These are phyloP conservation scores for Orchesella cincta DNA, from an alignment of 1,140 invertebrate genomes.

Conservation along the genomic window DNA sequence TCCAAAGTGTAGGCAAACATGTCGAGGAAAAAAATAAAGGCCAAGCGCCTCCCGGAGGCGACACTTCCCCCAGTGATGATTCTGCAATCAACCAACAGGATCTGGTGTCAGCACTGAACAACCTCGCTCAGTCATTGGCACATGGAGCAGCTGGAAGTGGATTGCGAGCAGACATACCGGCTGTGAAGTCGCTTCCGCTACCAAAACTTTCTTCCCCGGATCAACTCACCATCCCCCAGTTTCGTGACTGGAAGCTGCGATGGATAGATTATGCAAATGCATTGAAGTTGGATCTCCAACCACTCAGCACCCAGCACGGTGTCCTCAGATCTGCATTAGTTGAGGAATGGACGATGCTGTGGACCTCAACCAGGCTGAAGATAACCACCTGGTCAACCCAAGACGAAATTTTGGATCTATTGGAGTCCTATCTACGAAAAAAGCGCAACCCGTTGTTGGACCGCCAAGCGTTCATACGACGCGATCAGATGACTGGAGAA, in stretches of 20 bases:
- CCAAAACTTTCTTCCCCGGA: background rate
- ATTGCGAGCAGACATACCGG: background rate
- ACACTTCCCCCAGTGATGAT: background rate
- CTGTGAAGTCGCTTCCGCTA: background rate
- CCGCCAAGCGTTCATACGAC: conserved; percentile 1
- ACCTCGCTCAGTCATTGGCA: background rate
- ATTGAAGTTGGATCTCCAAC: background rate
- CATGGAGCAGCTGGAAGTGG: background rate
- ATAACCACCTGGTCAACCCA: background rate
- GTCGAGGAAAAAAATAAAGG: background rate
- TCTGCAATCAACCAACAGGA: background rate
- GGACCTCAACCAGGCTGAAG: background rate
- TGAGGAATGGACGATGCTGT: background rate
- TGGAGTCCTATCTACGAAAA: background rate
- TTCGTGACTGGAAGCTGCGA: conserved; percentile 8
- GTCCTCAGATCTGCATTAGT: background rate
- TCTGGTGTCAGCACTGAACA: background rate
- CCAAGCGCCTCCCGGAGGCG: background rate
- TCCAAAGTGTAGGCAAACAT: background rate
- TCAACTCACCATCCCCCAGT: background rate
- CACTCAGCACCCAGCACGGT: background rate
- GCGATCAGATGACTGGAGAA: background rate
- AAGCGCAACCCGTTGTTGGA: background rate
- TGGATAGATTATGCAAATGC: background rate
- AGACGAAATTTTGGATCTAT: background rate